Evolutionary conservation across 2,113 vertebrate species (phyloP), one percentile per base, ranked within the genome.

Genomic region (Gymnorhina tibicen): DNA sequence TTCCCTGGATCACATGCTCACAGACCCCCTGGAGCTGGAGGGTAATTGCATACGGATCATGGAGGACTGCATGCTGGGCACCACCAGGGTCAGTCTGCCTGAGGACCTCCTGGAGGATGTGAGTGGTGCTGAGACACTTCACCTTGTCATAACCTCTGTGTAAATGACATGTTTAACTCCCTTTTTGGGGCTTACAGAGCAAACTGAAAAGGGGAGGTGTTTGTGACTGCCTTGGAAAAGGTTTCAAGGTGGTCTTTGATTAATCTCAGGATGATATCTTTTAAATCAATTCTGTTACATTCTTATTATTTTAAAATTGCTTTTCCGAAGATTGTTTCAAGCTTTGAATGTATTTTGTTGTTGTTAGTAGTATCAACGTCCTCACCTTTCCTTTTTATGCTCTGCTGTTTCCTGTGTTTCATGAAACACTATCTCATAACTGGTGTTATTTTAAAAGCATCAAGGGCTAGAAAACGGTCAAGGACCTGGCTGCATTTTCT

Each of bases 31-130:
- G 93, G 99, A 99, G 50, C 97, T 99, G 81, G 99, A 98, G 35
- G 95, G 97, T 13, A 94, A 74, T 68, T 97, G 98, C 26, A 93
- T 98, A 0, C 96, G 98, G 24, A 99, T 99, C 80, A 99, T 99
- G 98, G 99, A 99, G 93, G 99, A 99, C 56, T 99, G 99, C 87
- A 98, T 99, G 97, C 91, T 99, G 95, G 99, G 99, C 16, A 97
- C 97, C 93, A 98, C 98, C 49, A 98, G 98, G 46, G 98, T 99
- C 30, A 99, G 98, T 32, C 98, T 99, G 49, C 99, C 99, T 0
- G 99, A 99, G 97, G 99, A 99, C 89, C 98, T 99, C 8, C 98
- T 99, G 42, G 99, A 99, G 93, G 99, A 99, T 32, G 99, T 99
- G 91, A 99, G 99, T 98, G 39, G 23, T 2, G 9, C 47, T 8